phyloP scores from a whole-genome alignment of 1,140 invertebrate genomes.

The Brachionus paranguensis region DNA sequence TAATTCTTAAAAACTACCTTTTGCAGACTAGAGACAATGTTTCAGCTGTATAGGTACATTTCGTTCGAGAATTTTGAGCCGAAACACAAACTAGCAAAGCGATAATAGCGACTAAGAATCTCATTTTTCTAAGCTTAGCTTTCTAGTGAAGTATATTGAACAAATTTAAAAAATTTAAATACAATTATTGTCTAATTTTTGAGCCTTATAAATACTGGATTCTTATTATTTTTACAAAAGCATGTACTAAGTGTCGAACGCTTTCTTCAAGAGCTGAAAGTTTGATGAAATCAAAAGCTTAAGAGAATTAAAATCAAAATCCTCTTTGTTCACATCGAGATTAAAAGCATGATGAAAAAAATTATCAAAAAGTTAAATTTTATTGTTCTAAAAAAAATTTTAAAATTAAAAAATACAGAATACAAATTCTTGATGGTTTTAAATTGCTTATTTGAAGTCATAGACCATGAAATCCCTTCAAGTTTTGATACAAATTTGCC shows the following conservation, averaged over 20 bases:
- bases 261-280: not conserved
- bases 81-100: slow-evolving; percentile 24
- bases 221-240: not conserved
- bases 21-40: not conserved
- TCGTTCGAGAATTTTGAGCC: slow-evolving; percentile 14
- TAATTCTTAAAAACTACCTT: not conserved
- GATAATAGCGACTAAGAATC: slow-evolving; percentile 30
- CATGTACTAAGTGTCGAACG: not conserved
- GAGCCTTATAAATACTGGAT: not conserved
- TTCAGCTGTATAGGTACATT: slow-evolving; percentile 34
- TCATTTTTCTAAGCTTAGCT: slow-evolving; percentile 33
- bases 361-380: not conserved
- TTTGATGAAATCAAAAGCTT: not conserved
- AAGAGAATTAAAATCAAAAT: not conserved
- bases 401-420: not conserved
- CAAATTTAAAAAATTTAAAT: not conserved
- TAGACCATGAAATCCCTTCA: slow-evolving; percentile 32
- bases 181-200: not conserved
- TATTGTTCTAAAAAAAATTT: not conserved
- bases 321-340: not conserved
- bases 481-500: slow-evolving; percentile 33
- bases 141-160: not conserved
- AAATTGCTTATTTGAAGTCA: not conserved
- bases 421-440: not conserved
- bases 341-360: not conserved